A percentile compares a stretch with the other conserved stretches of the same genome.
phyloP scores from a whole-genome alignment of 2,113 vertebrate species.

The Neopipo cinnamomea region DNA sequence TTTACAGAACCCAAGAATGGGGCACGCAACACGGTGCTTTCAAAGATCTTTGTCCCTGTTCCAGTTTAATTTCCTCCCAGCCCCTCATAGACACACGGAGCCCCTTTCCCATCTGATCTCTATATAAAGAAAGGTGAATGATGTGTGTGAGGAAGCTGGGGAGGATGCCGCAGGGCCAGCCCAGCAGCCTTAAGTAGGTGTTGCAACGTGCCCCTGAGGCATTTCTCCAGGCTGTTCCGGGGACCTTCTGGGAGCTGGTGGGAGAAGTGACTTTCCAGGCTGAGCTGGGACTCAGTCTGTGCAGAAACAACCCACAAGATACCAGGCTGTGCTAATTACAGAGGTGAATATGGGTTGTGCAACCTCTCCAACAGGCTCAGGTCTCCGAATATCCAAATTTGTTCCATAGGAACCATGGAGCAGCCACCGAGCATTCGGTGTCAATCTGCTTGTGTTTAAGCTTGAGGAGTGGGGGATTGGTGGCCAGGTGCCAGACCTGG shows the following conservation, averaged over 20 bases:
- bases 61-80: constrained; percentile 53
- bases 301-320: neutral
- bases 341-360: constrained; percentile 35
- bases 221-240: neutral
- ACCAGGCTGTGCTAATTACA: neutral
- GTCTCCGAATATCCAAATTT: neutral
- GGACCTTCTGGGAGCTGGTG: neutral
- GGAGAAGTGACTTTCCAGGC: constrained; percentile 1
- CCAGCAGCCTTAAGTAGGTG: neutral
- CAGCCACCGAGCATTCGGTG: constrained; percentile 4
- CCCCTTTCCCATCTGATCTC: constrained; percentile 2
- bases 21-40: neutral
- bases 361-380: neutral
- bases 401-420: constrained; percentile 15
- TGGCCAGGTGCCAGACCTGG: constrained; percentile 49
- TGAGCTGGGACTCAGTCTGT: neutral
- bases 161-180: neutral
- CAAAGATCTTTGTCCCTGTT: constrained; percentile 33
- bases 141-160: neutral
- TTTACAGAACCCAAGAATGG: neutral
- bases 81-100: neutral
- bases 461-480: constrained; percentile 29
- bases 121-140: neutral
- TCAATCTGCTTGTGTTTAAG: constrained; percentile 53
- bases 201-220: neutral